Conservation (phyloP, 2,797 vertebrate genomes). For the Oreonectes daqikongensis region DNA sequence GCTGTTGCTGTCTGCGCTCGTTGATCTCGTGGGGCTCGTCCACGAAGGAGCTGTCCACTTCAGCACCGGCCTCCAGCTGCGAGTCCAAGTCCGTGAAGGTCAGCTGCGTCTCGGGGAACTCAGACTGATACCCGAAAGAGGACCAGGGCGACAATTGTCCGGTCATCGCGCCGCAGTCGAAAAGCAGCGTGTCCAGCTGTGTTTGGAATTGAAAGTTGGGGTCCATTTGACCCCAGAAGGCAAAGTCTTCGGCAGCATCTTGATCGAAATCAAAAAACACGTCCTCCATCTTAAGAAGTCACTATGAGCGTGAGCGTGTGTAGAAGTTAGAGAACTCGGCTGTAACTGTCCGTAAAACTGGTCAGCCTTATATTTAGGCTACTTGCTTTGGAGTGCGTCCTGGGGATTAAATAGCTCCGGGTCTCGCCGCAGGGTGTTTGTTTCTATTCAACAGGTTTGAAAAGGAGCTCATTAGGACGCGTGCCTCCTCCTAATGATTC, state of each 20-base stretch:
- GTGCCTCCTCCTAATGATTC: slow-evolving; percentile 64
- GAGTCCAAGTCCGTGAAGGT: slow-evolving; percentile 68
- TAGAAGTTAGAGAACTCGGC: background rate
- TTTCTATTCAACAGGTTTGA: slow-evolving; percentile 67
- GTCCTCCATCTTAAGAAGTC: slow-evolving; percentile 72
- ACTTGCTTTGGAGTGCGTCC: slow-evolving; percentile 30
- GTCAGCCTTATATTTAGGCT: background rate
- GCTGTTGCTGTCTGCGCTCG: slow-evolving; percentile 47
- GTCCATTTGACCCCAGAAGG: slow-evolving; percentile 76
- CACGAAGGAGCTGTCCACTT: slow-evolving; percentile 68
- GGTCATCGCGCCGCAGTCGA: slow-evolving; percentile 66
- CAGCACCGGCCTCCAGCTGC: slow-evolving; percentile 66
- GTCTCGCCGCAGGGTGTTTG: slow-evolving; percentile 62
- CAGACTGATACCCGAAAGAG: slow-evolving; percentile 61
- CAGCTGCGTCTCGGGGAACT: slow-evolving; percentile 71
- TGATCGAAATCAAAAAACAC: slow-evolving; percentile 69
- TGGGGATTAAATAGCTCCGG: slow-evolving; percentile 73
- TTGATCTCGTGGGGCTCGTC: slow-evolving; percentile 62
- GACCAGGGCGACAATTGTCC: slow-evolving; percentile 70
- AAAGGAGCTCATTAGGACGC: slow-evolving; percentile 71
- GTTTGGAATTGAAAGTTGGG: slow-evolving; percentile 66
- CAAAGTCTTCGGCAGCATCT: slow-evolving; percentile 67
- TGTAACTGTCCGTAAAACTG: slow-evolving; percentile 1
- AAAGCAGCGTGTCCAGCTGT: slow-evolving; percentile 70
- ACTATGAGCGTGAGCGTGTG: background rate